A percentile compares a stretch with the other conserved stretches of the same genome.
These are phyloP conservation scores for Gisinianus flammeolus DNA, from an alignment of 2,888 invertebrate genomes.

Conservation along the genomic window DNA sequence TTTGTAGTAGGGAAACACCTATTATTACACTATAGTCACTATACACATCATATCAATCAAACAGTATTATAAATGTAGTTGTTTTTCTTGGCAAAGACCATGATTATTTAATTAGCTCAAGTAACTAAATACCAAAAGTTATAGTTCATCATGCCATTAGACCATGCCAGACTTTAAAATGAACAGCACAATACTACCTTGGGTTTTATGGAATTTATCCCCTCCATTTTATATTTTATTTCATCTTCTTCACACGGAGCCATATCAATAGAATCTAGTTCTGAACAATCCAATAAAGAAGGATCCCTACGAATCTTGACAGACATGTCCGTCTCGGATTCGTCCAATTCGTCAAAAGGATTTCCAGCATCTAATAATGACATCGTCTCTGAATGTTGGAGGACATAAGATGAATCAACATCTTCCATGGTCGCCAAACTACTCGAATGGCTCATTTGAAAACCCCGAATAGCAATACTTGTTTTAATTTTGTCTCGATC, in stretches of 20 bases:
- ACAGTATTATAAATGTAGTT: neutral
- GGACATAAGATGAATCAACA: slow-evolving; percentile 50
- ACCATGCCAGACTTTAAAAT: no score
- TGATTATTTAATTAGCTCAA: neutral
- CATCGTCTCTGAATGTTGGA: slow-evolving; percentile 52
- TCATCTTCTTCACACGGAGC: slow-evolving; percentile 32
- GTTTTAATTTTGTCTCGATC: slow-evolving; percentile 52
- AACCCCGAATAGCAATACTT: slow-evolving; percentile 54
- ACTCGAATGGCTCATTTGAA: slow-evolving; percentile 56
- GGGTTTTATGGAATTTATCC: neutral
- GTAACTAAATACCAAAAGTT: neutral
- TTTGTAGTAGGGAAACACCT: no score
- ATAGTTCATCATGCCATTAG: no score
- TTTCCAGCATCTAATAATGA: slow-evolving; percentile 53
- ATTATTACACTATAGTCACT: no score
- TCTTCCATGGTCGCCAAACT: slow-evolving; percentile 55
- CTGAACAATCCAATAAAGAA: slow-evolving; percentile 41
- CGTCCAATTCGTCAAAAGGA: slow-evolving; percentile 53
- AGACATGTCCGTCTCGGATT: slow-evolving; percentile 24
- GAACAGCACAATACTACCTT: slow-evolving; percentile 28
- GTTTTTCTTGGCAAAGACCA: neutral
- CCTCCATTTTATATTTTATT: neutral
- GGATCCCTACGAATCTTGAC: slow-evolving; percentile 28
- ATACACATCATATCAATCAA: neutral
- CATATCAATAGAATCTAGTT: slow-evolving; percentile 37